phyloP scores from a whole-genome alignment of 2,797 vertebrate species.

The Threskiornis aethiopicus region DNA sequence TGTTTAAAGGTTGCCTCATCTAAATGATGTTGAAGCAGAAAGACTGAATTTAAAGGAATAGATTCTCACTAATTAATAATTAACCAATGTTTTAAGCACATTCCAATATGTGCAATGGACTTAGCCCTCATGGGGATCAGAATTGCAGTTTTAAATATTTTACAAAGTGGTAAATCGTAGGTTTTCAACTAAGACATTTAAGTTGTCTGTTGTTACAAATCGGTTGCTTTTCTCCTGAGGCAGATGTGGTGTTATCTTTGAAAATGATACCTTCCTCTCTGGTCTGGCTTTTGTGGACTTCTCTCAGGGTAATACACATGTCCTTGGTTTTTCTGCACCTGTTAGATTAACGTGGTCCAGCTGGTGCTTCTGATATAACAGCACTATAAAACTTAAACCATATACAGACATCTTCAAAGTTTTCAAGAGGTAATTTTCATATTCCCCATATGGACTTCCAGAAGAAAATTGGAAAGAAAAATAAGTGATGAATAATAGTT shows the following conservation, averaged over 20 bases:
- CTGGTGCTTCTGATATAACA: neutral
- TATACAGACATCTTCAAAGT: neutral
- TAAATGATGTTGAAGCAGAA: neutral
- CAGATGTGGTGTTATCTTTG: neutral
- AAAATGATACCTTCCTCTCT: neutral
- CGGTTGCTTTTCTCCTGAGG: neutral
- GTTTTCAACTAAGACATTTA: neutral
- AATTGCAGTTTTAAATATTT: neutral
- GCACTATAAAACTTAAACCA: neutral
- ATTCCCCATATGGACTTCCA: neutral
- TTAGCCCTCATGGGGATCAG: neutral
- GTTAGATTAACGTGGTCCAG: neutral
- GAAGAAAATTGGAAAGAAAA: neutral
- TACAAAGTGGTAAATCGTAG: neutral
- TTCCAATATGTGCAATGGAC: neutral
- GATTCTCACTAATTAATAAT: neutral
- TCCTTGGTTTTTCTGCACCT: neutral
- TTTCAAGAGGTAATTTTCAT: neutral
- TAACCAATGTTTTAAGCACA: neutral
- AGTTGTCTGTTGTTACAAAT: neutral
- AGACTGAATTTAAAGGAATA: neutral
- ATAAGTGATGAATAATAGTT: neutral
- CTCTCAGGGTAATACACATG: neutral
- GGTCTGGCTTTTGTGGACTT: neutral
- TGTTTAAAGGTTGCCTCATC: conserved; percentile 14